Evolutionary conservation across 2,888 invertebrate species (phyloP).

Genomic region (Eristalis intricaria): DNA sequence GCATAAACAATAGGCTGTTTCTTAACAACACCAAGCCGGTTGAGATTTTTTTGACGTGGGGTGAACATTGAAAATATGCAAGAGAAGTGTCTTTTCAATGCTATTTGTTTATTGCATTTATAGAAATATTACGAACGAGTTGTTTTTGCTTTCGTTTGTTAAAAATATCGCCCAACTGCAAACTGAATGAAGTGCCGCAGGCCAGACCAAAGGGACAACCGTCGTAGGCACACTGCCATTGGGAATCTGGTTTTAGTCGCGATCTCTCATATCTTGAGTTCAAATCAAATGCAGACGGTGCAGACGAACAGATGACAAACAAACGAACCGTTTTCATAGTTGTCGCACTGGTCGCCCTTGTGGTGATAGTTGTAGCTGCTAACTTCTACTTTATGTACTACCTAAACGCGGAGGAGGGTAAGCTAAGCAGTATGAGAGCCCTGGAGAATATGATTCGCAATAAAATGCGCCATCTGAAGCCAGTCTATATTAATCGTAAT

Average conservation of each 20-base stretch:
- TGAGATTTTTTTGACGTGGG: conserved; percentile 19
- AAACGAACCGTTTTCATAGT: conserved; percentile 78
- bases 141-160: conserved; percentile 39
- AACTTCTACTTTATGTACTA: conserved; percentile 81
- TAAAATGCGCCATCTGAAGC: conserved; percentile 79
- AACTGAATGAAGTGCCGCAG: conserved; percentile 66
- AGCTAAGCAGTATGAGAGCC: conserved; percentile 81
- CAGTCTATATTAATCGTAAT: conserved; percentile 80
- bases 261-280: conserved; percentile 64
- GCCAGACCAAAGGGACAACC: conserved; percentile 58
- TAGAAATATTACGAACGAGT: conserved; percentile 46
- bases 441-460: conserved; percentile 79
- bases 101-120: conserved; percentile 46
- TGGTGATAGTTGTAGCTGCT: conserved; percentile 77
- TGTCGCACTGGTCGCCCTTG: conserved; percentile 76
- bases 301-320: conserved; percentile 74
- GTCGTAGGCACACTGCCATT: conserved; percentile 62
- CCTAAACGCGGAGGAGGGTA: conserved; percentile 79
- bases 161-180: conserved; percentile 45
- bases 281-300: conserved; percentile 60
- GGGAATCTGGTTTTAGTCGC: conserved; percentile 57
- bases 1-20: conserved; percentile 67
- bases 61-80: conserved; percentile 44
- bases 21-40: conserved; percentile 19
- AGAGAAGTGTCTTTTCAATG: conserved; percentile 53